These are phyloP conservation scores for Cephonodes hylas DNA, from an alignment of 2,888 invertebrate genomes.

Conservation along the genomic window DNA sequence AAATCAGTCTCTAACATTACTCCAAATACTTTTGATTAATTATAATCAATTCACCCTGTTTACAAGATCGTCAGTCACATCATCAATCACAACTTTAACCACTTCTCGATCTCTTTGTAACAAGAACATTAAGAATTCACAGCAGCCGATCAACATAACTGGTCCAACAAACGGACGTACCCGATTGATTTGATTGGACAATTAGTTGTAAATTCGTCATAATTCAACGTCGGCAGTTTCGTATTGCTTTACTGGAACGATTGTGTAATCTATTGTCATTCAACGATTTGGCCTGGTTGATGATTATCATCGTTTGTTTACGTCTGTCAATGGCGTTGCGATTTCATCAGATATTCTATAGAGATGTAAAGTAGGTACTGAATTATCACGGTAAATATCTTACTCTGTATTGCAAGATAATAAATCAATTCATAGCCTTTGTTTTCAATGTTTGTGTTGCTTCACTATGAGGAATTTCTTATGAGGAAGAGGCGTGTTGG, in stretches of 20 bases:
- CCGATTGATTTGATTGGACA: background rate
- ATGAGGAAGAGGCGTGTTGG: no score
- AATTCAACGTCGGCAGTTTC: constrained; percentile 1
- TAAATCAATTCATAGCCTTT: no score
- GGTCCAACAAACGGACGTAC: background rate
- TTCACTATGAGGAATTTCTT: no score
- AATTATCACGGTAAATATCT: no score
- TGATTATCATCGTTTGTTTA: background rate
- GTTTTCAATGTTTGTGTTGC: no score
- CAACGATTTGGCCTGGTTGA: background rate
- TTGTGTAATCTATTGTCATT: constrained; percentile 11
- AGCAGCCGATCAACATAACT: background rate
- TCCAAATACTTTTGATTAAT: no score
- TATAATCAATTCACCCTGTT: no score
- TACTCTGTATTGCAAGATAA: no score
- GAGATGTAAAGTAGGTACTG: background rate
- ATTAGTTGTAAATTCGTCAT: constrained; percentile 12
- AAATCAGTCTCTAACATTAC: no score
- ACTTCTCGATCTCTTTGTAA: background rate
- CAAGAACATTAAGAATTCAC: background rate
- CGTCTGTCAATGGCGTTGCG: background rate
- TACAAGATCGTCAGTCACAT: no score
- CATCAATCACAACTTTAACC: no score
- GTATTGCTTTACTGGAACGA: background rate
- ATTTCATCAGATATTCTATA: background rate